Conservation (phyloP, 23 tunicate species). For the Ciona savignyi region DNA sequence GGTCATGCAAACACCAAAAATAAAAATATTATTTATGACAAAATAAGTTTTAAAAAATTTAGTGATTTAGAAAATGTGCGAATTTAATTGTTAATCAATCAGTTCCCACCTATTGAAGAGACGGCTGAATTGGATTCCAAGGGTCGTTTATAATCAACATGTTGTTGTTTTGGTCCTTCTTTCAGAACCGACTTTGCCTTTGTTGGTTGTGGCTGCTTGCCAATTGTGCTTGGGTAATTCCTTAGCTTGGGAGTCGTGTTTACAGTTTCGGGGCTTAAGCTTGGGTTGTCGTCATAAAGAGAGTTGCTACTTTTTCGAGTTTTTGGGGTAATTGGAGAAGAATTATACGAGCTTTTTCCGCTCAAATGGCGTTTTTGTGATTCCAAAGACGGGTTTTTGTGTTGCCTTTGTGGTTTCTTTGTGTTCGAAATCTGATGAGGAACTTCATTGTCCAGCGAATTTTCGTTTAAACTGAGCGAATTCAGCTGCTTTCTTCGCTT, state of each 20-base stretch:
- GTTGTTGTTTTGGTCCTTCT: conserved; percentile 42
- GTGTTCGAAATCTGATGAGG: not conserved
- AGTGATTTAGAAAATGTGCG: too few relatives aligned
- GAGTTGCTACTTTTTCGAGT: not conserved
- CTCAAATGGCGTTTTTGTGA: conserved; percentile 43
- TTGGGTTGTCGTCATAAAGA: not conserved
- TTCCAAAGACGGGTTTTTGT: conserved; percentile 5
- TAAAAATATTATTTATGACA: too few relatives aligned
- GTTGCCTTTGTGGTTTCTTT: conserved; percentile 6
- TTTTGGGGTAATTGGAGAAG: not conserved
- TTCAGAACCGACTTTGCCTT: conserved; percentile 39
- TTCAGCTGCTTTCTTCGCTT: not conserved
- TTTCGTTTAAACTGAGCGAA: not conserved
- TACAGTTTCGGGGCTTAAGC: not conserved
- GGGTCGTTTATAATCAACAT: conserved; percentile 42
- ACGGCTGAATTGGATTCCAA: conserved; percentile 8
- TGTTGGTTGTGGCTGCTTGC: conserved; percentile 16
- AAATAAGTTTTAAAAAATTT: too few relatives aligned
- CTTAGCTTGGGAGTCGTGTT: not conserved
- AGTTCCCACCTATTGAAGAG: conserved; percentile 33
- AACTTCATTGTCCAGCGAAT: not conserved
- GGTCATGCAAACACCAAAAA: too few relatives aligned
- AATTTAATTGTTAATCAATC: not conserved
- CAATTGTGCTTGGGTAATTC: not conserved
- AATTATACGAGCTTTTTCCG: conserved; percentile 41